A percentile compares a stretch with the other conserved stretches of the same genome.
These are phyloP conservation scores for Ailuropoda melanoleuca DNA, from an alignment of 2,113 vertebrate genomes.

Conservation along the genomic window DNA sequence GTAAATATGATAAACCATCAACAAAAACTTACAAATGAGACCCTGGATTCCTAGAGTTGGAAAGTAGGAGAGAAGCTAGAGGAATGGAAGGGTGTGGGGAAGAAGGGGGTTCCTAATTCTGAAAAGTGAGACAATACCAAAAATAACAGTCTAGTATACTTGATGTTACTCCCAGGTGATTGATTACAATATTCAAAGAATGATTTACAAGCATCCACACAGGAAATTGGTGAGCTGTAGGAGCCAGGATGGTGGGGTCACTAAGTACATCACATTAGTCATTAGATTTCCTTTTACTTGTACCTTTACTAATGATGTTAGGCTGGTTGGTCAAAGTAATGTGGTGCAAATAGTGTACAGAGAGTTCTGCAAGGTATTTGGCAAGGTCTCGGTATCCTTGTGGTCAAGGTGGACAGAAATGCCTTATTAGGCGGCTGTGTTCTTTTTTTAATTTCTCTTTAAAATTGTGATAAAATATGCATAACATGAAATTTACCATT, in stretches of 20 bases:
- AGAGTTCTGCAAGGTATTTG: slow-evolving; percentile 27
- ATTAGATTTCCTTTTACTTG: neutral
- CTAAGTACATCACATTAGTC: slow-evolving; percentile 23
- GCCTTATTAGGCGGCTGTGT: neutral
- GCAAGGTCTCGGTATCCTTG: slow-evolving; percentile 37
- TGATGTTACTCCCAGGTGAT: neutral
- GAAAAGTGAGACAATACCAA: slow-evolving; percentile 6
- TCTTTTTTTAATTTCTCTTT: slow-evolving; percentile 20
- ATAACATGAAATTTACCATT: neutral
- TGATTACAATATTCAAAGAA: slow-evolving; percentile 11
- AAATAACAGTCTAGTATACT: neutral
- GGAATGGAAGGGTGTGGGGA: neutral
- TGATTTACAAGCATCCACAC: neutral
- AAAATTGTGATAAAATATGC: neutral
- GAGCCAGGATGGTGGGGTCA: neutral
- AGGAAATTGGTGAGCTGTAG: slow-evolving; percentile 33
- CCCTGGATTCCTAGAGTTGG: neutral
- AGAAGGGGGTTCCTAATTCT: neutral
- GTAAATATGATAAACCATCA: neutral
- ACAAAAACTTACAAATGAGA: slow-evolving; percentile 7
- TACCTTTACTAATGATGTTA: neutral
- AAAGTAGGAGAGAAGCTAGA: slow-evolving; percentile 6
- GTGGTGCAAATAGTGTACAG: neutral
- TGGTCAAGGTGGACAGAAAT: neutral
- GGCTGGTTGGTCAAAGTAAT: slow-evolving; percentile 51